phyloP scores from a whole-genome alignment of 2,797 vertebrate genomes.

The Lepus oiostolus region DNA sequence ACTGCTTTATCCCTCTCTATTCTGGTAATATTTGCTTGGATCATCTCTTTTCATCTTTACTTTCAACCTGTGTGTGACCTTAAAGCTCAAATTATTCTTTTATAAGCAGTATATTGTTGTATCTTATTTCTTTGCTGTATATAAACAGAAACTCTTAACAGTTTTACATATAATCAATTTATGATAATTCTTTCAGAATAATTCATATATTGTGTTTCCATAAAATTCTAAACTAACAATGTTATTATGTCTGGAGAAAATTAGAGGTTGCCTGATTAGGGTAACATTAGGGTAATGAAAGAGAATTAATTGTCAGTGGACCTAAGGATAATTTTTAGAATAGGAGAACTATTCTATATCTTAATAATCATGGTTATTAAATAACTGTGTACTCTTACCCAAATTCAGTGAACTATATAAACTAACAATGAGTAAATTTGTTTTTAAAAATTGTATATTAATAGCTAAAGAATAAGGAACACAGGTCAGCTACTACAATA shows the following conservation, averaged over 20 bases:
- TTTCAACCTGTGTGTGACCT: not conserved
- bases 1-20: not conserved
- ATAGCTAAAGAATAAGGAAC: not conserved
- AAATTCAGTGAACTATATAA: not conserved
- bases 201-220: not conserved
- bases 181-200: not conserved
- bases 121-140: not conserved
- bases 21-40: too few species aligned
- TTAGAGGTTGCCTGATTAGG: not conserved
- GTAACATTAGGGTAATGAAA: not conserved
- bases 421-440: not conserved
- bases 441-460: not conserved
- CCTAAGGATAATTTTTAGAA: not conserved
- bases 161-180: not conserved
- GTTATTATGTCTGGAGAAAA: not conserved
- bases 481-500: not conserved
- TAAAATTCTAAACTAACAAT: not conserved
- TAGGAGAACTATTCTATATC: not conserved
- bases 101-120: too few species aligned
- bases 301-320: not conserved
- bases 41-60: not conserved
- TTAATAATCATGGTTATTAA: not conserved
- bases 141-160: not conserved
- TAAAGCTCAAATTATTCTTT: not conserved
- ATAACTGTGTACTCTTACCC: not conserved